Evolutionary conservation across 2,113 vertebrate genomes (phyloP).

Genomic region (Herpetotheres cachinnans): DNA sequence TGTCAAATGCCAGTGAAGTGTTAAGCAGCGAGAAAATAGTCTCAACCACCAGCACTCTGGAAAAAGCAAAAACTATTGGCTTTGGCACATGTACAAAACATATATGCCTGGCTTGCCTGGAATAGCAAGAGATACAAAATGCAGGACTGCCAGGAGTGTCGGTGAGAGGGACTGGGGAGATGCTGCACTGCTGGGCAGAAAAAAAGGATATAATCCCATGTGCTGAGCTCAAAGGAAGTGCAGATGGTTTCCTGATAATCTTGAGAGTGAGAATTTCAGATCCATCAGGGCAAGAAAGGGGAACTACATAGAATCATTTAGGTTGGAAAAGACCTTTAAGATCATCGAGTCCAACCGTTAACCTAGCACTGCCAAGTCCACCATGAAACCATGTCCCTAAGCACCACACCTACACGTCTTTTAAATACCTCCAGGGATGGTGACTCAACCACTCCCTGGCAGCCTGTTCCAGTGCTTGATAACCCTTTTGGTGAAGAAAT

Average conservation of each 20-base stretch:
- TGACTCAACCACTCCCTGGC: neutral
- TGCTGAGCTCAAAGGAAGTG: neutral
- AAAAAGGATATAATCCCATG: neutral
- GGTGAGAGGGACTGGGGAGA: neutral
- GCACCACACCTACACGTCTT: neutral
- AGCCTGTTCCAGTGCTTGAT: neutral
- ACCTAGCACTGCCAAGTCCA: neutral
- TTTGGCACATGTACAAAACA: neutral
- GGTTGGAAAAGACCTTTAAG: neutral
- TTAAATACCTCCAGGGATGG: neutral
- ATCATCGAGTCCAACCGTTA: neutral
- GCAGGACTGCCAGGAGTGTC: neutral
- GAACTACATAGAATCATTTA: neutral
- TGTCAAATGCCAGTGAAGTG: neutral
- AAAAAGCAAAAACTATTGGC: slow-evolving; percentile 1
- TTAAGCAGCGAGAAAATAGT: neutral
- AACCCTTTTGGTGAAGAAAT: neutral
- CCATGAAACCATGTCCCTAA: neutral
- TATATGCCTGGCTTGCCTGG: neutral
- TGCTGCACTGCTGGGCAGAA: neutral
- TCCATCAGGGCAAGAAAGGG: neutral
- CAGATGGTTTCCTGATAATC: neutral
- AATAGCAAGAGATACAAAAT: neutral
- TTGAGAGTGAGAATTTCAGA: neutral
- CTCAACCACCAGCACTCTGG: neutral